Conservation (phyloP, 2,797 vertebrate genomes). For the Perdix hodgsoniae region DNA sequence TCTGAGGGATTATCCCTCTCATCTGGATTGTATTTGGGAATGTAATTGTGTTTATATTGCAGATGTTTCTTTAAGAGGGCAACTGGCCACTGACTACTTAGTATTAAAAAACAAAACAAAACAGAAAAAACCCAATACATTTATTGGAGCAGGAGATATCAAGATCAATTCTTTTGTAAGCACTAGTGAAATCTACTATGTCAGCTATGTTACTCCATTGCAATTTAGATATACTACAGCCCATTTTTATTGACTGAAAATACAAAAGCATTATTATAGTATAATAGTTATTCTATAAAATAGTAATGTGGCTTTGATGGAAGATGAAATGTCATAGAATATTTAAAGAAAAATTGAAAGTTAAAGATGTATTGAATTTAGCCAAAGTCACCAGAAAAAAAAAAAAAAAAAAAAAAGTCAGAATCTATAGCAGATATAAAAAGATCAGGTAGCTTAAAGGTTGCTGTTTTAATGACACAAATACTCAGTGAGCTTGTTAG, state of each 20-base stretch:
- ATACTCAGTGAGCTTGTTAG: not conserved
- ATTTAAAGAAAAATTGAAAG: not conserved
- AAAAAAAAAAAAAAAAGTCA: not conserved
- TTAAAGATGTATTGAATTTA: not conserved
- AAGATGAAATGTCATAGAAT: not conserved
- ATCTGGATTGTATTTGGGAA: not conserved
- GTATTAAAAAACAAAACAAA: not conserved
- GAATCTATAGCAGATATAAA: not conserved
- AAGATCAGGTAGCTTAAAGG: not conserved
- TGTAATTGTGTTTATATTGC: not conserved
- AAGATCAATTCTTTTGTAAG: constrained; percentile 11
- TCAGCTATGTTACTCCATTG: constrained; percentile 13
- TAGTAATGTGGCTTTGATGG: not conserved
- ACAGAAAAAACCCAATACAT: not conserved
- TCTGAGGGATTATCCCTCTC: not conserved
- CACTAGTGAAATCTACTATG: not conserved
- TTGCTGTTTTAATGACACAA: not conserved
- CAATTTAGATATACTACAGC: not conserved
- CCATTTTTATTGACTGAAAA: constrained; percentile 3
- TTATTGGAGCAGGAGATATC: not conserved
- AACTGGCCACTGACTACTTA: not conserved
- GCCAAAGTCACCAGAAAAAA: not conserved
- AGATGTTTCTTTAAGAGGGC: not conserved
- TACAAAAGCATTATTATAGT: not conserved
- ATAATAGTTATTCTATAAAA: not conserved